These are phyloP conservation scores for Blennius ocellaris DNA, from an alignment of 2,113 vertebrate species.

Conservation along the genomic window DNA sequence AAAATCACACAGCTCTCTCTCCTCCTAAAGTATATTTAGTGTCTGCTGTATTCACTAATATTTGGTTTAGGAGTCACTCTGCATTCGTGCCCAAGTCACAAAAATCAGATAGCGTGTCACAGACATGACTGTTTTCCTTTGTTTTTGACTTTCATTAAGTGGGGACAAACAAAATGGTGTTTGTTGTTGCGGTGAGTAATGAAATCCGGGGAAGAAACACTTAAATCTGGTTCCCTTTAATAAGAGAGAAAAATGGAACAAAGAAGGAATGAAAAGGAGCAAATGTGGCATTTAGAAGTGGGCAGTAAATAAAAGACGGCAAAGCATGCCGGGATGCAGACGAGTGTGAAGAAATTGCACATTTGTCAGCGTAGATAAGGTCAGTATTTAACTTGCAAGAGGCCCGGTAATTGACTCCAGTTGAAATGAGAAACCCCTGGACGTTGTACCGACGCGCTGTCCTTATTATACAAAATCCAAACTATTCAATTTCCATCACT, in stretches of 20 bases:
- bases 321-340: constrained; percentile 53
- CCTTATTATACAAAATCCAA: constrained; percentile 57
- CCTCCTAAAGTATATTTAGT: constrained; percentile 48
- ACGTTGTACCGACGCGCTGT: constrained; percentile 42
- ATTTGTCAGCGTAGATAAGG: constrained; percentile 81
- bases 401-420: constrained; percentile 66
- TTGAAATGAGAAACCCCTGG: constrained; percentile 29
- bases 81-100: neutral
- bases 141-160: neutral
- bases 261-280: constrained; percentile 60
- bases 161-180: neutral
- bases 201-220: constrained; percentile 33
- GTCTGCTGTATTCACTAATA: constrained; percentile 19
- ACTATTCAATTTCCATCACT: constrained; percentile 44
- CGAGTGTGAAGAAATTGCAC: constrained; percentile 67
- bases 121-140: neutral
- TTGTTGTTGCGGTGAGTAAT: constrained; percentile 1
- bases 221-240: constrained; percentile 4
- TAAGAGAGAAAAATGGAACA: constrained; percentile 25
- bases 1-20: constrained; percentile 48
- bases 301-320: constrained; percentile 69
- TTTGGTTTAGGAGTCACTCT: constrained; percentile 27
- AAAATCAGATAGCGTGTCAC: neutral
- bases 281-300: constrained; percentile 79
- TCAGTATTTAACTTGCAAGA: constrained; percentile 68